Percentiles rank a stretch among this genome's conserved stretches.
Evolutionary conservation across 2,113 vertebrate genomes (phyloP).

Genomic region (Corythaeola cristata): DNA sequence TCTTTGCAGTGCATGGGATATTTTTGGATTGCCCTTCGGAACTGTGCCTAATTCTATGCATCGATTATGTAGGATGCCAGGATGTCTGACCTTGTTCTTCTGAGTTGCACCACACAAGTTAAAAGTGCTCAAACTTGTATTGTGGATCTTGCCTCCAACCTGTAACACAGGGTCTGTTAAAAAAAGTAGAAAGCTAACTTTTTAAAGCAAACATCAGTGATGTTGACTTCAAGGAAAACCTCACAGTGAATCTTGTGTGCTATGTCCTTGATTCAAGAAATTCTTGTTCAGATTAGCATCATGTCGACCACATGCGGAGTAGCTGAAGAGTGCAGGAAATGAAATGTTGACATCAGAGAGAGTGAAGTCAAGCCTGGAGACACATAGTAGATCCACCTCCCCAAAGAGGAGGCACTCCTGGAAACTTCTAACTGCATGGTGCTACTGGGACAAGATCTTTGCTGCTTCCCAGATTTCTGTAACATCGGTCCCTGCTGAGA

Average conservation of each 20-base stretch:
- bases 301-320: background rate
- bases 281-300: background rate
- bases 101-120: background rate
- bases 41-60: background rate
- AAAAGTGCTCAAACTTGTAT: background rate
- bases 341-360: background rate
- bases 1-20: background rate
- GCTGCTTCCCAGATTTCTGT: background rate
- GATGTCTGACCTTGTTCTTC: background rate
- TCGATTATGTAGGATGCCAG: background rate
- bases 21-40: background rate
- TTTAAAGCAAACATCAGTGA: background rate
- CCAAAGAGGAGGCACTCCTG: background rate
- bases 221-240: background rate
- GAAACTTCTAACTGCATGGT: background rate
- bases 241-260: background rate
- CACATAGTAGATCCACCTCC: background rate
- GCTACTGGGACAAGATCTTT: background rate
- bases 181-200: background rate
- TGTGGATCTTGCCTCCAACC: background rate
- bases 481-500: background rate
- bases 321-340: background rate
- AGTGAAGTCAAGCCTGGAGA: background rate
- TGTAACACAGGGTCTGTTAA: background rate
- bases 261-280: background rate